Percentiles rank a stretch among this genome's conserved stretches.
Evolutionary conservation across 2,888 invertebrate species (phyloP).

Genomic region (Proisotoma minuta): DNA sequence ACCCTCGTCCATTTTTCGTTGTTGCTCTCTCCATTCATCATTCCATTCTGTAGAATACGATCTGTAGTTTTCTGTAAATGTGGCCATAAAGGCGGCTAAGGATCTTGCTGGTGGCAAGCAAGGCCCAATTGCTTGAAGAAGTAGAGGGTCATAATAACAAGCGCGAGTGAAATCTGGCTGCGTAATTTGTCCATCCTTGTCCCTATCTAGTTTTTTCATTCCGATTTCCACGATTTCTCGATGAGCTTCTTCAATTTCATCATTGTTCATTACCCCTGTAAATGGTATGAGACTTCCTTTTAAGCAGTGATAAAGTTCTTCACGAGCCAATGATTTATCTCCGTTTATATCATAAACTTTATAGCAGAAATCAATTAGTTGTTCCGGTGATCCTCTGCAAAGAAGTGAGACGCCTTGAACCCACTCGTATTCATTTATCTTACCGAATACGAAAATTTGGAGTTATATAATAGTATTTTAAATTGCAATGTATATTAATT

Average conservation of each 20-base stretch:
- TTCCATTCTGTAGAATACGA: conserved; percentile 27
- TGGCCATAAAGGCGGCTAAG: conserved; percentile 27
- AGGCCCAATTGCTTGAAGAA: conserved; percentile 29
- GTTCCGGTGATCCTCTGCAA: conserved; percentile 20
- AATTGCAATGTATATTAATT: conserved; percentile 2
- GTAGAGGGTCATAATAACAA: conserved; percentile 23
- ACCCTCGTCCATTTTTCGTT: background rate
- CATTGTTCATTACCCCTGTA: conserved; percentile 22
- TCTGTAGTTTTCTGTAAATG: conserved; percentile 30
- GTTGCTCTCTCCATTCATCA: conserved; percentile 10
- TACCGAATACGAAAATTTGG: background rate
- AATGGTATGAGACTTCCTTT: conserved; percentile 20
- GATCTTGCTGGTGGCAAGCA: conserved; percentile 30
- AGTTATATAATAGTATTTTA: background rate
- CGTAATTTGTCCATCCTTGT: conserved; percentile 31
- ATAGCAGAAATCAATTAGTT: conserved; percentile 33
- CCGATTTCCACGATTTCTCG: conserved; percentile 31
- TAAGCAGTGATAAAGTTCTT: conserved; percentile 26
- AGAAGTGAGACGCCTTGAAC: conserved; percentile 23
- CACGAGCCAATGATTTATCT: conserved; percentile 30
- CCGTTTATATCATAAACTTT: conserved; percentile 31
- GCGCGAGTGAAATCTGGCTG: conserved; percentile 21
- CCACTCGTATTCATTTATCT: conserved; percentile 32
- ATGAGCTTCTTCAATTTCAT: conserved; percentile 27
- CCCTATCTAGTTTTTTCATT: conserved; percentile 10